Percentiles rank a stretch among this genome's conserved stretches.
phyloP scores from a whole-genome alignment of 1,140 invertebrate genomes.

The Drosophila sproati region DNA sequence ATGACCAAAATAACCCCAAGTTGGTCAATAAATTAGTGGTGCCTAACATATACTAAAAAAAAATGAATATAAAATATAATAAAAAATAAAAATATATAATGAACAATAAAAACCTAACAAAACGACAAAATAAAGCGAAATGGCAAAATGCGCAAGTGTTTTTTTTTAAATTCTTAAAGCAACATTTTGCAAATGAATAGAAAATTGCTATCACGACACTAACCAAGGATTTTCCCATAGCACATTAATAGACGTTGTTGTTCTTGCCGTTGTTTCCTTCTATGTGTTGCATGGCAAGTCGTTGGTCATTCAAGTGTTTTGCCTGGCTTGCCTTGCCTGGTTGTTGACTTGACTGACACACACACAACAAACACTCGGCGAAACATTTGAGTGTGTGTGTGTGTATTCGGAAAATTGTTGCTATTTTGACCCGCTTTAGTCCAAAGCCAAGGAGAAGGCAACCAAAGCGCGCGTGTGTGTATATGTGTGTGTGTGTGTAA shows the following conservation, averaged over 20 bases:
- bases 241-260: constrained; percentile 52
- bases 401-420: constrained; percentile 64
- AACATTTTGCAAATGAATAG: constrained; percentile 29
- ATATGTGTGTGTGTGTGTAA: constrained; percentile 33
- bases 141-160: background rate
- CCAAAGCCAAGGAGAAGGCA: constrained; percentile 81
- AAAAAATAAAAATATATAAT: background rate
- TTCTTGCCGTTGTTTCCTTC: constrained; percentile 37
- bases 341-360: constrained; percentile 75
- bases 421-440: constrained; percentile 77
- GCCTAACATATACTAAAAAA: background rate
- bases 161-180: constrained; percentile 9
- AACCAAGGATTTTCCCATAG: constrained; percentile 76
- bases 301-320: constrained; percentile 42
- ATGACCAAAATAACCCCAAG: background rate
- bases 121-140: background rate
- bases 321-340: constrained; percentile 22
- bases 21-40: too few species aligned
- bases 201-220: constrained; percentile 73
- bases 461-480: constrained; percentile 11
- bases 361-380: constrained; percentile 50
- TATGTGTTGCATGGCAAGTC: constrained; percentile 56
- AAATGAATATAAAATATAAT: background rate
- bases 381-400: background rate
- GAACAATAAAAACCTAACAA: too few species aligned